Evolutionary conservation across 2,113 vertebrate species (phyloP).

Genomic region (Trochalopteron elliotii): DNA sequence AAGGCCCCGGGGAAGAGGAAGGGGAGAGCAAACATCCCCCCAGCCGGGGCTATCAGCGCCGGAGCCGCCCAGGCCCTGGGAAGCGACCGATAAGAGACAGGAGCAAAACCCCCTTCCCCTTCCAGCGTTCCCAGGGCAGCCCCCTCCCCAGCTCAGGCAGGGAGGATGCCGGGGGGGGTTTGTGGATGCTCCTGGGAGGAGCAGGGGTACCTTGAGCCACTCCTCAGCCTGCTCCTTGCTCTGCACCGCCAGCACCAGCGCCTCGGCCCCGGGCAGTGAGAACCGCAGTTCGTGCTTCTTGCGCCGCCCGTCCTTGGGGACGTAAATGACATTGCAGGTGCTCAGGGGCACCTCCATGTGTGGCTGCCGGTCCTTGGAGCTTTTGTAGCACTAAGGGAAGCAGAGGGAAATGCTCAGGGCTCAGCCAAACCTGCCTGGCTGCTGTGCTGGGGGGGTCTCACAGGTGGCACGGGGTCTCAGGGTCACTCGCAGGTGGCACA

Average conservation of each 20-base stretch:
- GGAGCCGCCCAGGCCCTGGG: constrained; percentile 2
- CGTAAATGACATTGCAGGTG: constrained; percentile 87
- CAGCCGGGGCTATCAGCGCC: background rate
- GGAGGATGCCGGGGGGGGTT: background rate
- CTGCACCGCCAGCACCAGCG: constrained; percentile 91
- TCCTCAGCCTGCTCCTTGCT: constrained; percentile 95
- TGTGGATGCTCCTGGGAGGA: background rate
- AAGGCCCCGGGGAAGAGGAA: constrained; percentile 23
- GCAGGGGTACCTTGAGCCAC: constrained; percentile 87
- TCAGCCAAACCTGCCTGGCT: background rate
- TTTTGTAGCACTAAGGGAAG: constrained; percentile 89
- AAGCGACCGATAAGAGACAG: background rate
- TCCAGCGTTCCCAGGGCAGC: background rate
- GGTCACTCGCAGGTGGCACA: background rate
- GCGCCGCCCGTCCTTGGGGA: constrained; percentile 91
- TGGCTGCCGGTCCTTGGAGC: constrained; percentile 90
- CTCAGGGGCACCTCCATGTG: constrained; percentile 85
- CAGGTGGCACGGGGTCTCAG: background rate
- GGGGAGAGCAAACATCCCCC: constrained; percentile 47
- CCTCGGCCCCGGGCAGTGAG: constrained; percentile 85
- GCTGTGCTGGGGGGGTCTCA: accelerated
- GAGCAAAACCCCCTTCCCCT: background rate
- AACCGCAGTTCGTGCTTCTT: constrained; percentile 96
- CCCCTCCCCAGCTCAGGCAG: background rate
- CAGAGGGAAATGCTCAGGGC: background rate